Percentiles rank a stretch among this genome's conserved stretches.
phyloP scores from a whole-genome alignment of 1,140 invertebrate genomes.

The Charaxes varanes region DNA sequence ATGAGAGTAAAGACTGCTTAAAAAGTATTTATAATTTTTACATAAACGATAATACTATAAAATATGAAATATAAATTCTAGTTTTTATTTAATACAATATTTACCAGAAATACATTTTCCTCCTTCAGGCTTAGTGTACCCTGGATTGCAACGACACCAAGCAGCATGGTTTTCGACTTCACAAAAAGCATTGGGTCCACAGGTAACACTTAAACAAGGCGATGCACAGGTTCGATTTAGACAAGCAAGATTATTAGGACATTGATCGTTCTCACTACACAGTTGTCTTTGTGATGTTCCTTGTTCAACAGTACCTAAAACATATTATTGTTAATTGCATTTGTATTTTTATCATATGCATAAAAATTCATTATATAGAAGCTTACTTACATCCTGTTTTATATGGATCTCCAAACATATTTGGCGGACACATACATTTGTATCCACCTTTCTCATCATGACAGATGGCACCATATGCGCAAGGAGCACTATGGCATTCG shows the following conservation, averaged over 20 bases:
- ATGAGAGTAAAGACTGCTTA: conserved; percentile 10
- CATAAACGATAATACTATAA: conserved; percentile 8
- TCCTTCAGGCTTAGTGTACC: conserved; percentile 83
- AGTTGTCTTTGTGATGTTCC: conserved; percentile 59
- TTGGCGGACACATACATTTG: conserved; percentile 88
- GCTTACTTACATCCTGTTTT: conserved; percentile 82
- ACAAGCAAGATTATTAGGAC: conserved; percentile 86
- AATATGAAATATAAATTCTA: too few relatives aligned
- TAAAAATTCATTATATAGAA: conserved; percentile 3
- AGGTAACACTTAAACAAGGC: conserved; percentile 85
- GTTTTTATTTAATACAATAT: conserved; percentile 12
- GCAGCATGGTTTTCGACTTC: conserved; percentile 91
- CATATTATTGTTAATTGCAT: conserved; percentile 5
- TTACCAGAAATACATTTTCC: conserved; percentile 88
- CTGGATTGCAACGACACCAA: conserved; percentile 89
- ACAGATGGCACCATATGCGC: conserved; percentile 89
- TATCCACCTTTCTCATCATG: conserved; percentile 90
- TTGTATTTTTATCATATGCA: conserved; percentile 4
- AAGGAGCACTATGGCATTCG: conserved; percentile 86
- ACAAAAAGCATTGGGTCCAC: conserved; percentile 89
- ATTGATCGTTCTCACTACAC: conserved; percentile 84
- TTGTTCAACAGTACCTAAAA: conserved; percentile 45
- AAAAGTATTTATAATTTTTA: too few relatives aligned
- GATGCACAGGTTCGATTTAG: conserved; percentile 85
- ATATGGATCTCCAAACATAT: conserved; percentile 89